Evolutionary conservation across 2,888 invertebrate genomes (phyloP).

Genomic region (Caenorhabditis macrosperma): DNA sequence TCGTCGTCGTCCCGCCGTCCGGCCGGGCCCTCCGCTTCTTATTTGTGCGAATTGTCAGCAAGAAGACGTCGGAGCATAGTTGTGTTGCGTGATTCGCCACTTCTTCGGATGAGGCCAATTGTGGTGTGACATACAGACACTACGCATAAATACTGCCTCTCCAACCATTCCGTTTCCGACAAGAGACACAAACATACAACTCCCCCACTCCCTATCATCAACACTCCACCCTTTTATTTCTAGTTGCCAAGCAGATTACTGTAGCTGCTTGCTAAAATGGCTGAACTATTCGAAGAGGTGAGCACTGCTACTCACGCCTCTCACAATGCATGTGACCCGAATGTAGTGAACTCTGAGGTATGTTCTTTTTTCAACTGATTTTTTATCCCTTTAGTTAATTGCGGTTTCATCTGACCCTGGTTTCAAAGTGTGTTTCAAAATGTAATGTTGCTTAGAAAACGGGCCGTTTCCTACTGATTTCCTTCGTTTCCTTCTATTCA

Average conservation of each 20-base stretch:
- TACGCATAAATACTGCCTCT: conserved; percentile 52
- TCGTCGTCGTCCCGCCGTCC: conserved; percentile 42
- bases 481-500: background rate
- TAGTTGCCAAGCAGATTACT: conserved; percentile 30
- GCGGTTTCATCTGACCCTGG: background rate
- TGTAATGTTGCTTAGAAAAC: background rate
- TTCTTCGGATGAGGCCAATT: conserved; percentile 65
- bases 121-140: conserved; percentile 58
- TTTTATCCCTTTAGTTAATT: background rate
- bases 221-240: conserved; percentile 15
- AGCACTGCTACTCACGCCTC: conserved; percentile 54
- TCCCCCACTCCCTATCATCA: conserved; percentile 6
- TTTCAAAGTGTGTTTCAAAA: background rate
- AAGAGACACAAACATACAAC: conserved; percentile 12
- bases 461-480: background rate
- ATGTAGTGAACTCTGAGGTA: conserved; percentile 58
- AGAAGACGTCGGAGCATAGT: conserved; percentile 41
- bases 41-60: conserved; percentile 58
- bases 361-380: conserved; percentile 43
- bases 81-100: conserved; percentile 58
- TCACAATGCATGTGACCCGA: conserved; percentile 58
- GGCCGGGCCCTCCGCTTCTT: conserved; percentile 40
- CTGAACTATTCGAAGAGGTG: conserved; percentile 62
- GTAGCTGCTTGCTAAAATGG: conserved; percentile 44
- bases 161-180: conserved; percentile 54